Evolutionary conservation across 2,113 vertebrate species (phyloP).

Genomic region (Leptobrachium ailaonicum): DNA sequence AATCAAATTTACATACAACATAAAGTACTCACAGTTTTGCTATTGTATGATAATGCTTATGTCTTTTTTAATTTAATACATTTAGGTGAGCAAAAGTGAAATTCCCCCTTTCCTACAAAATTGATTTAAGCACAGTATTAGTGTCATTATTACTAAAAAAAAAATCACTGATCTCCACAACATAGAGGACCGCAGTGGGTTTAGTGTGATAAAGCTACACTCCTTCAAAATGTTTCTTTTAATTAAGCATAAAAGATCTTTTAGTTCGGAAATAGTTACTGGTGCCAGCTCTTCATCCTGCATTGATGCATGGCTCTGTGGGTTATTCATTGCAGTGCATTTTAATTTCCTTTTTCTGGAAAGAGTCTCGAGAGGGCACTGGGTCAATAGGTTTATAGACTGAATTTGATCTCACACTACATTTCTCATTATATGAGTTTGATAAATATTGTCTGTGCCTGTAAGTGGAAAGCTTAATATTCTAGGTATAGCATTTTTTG

Average conservation of each 20-base stretch:
- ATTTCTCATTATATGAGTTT: constrained; percentile 44
- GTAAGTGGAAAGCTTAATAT: neutral
- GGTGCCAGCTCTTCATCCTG: constrained; percentile 23
- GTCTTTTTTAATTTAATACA: too few species aligned
- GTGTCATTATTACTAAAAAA: too few species aligned
- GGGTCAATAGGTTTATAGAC: constrained; percentile 50
- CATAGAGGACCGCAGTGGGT: too few species aligned
- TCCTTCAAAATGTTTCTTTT: constrained; percentile 11
- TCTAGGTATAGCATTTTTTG: neutral
- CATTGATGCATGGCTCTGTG: constrained; percentile 26
- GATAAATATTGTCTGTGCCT: constrained; percentile 26
- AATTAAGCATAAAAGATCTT: constrained; percentile 46
- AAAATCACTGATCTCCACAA: too few species aligned
- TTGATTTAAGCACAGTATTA: too few species aligned
- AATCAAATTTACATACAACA: too few species aligned
- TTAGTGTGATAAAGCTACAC: too few species aligned
- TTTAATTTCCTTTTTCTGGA: constrained; percentile 45
- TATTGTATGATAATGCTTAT: too few species aligned
- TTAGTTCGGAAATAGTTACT: constrained; percentile 27
- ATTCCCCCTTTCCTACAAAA: too few species aligned
- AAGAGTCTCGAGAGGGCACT: constrained; percentile 39
- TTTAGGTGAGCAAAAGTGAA: too few species aligned
- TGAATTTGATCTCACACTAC: constrained; percentile 41
- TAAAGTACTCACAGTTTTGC: too few species aligned
- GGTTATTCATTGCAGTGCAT: constrained; percentile 38